Conservation (phyloP, 2,113 vertebrate species). For the Sinocyclocheilus anophthalmus region DNA sequence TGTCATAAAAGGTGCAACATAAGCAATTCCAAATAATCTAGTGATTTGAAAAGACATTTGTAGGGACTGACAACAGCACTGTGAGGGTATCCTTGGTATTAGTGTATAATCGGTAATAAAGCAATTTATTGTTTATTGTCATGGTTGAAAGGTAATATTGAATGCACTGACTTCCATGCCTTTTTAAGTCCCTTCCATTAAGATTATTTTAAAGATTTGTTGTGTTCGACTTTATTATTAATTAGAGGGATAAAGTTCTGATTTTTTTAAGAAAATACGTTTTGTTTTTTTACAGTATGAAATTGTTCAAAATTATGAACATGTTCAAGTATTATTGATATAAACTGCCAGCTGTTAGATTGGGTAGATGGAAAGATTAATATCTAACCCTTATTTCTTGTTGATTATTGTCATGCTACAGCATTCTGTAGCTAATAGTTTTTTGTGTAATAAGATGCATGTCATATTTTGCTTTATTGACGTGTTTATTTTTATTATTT, state of each 20-base stretch:
- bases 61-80: neutral
- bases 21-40: conserved; percentile 48
- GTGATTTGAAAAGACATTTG: neutral
- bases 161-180: conserved; percentile 14
- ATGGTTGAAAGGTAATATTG: neutral
- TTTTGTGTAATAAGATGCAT: conserved; percentile 32
- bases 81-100: neutral
- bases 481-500: neutral
- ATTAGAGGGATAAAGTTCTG: neutral
- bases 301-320: conserved; percentile 5
- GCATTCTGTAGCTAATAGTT: conserved; percentile 43
- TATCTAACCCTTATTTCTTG: conserved; percentile 44
- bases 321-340: conserved; percentile 42
- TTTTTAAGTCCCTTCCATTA: neutral
- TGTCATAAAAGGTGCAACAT: conserved; percentile 28
- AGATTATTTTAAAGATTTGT: neutral
- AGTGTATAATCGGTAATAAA: neutral
- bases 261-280: neutral
- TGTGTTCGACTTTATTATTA: neutral
- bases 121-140: conserved; percentile 31
- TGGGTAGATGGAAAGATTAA: conserved; percentile 45
- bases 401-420: conserved; percentile 55
- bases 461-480: conserved; percentile 31
- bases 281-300: neutral
- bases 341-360: conserved; percentile 72